phyloP scores from a whole-genome alignment of 2,888 invertebrate species.

The Tetranychus truncatus region DNA sequence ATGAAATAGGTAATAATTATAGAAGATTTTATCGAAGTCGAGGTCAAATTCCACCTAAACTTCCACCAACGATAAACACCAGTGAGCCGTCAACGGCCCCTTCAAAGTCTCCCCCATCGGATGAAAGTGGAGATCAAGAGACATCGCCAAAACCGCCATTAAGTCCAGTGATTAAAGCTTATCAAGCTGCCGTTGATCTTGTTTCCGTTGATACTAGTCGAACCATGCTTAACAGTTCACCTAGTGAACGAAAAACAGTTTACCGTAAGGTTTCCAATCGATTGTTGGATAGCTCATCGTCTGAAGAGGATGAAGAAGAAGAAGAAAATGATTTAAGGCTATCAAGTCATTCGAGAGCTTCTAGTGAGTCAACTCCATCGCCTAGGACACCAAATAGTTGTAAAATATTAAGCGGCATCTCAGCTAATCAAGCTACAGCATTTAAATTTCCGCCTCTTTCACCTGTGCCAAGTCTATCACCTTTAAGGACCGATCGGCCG shows the following conservation, averaged over 20 bases:
- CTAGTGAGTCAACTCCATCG: constrained; percentile 14
- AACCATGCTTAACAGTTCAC: background rate
- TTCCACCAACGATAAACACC: constrained; percentile 1
- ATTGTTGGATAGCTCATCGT: constrained; percentile 18
- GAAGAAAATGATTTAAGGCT: background rate
- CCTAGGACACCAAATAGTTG: constrained; percentile 19
- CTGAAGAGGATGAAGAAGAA: constrained; percentile 17
- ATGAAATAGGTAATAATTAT: background rate
- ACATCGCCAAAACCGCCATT: constrained; percentile 16
- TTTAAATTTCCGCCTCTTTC: constrained; percentile 19
- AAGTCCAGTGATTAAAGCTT: constrained; percentile 15
- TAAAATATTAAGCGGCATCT: constrained; percentile 14
- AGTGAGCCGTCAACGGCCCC: too few relatives aligned
- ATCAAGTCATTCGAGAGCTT: background rate
- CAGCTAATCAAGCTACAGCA: constrained; percentile 17
- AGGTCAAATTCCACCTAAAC: constrained; percentile 9
- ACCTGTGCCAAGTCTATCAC: constrained; percentile 9
- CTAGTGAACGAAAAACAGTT: constrained; percentile 11
- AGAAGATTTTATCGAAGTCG: constrained; percentile 7
- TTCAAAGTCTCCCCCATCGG: background rate
- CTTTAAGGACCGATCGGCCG: background rate
- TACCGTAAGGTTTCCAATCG: constrained; percentile 15
- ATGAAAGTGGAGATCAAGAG: background rate
- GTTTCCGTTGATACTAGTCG: constrained; percentile 7
- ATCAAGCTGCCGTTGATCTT: constrained; percentile 10